A percentile compares a stretch with the other conserved stretches of the same genome.
Conservation (phyloP, 2,797 vertebrate species). For the Cephalopachus bancanus region DNA sequence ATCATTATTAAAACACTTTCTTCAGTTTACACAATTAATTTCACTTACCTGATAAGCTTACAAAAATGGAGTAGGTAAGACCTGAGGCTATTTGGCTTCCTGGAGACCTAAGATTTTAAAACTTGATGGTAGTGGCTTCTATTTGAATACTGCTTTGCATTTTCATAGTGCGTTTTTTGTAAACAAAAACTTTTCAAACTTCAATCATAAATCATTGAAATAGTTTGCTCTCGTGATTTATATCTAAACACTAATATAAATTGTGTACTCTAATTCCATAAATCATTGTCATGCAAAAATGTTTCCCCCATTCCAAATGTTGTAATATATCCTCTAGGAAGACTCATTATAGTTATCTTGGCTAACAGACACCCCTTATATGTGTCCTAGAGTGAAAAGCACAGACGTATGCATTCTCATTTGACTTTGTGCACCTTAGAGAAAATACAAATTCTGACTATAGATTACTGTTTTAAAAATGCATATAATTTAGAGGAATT, state of each 20-base stretch:
- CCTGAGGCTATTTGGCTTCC: constrained; percentile 9
- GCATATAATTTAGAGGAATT: constrained; percentile 25
- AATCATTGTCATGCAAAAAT: constrained; percentile 28
- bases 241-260: not conserved
- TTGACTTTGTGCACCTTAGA: not conserved
- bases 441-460: not conserved
- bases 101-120: not conserved
- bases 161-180: constrained; percentile 8
- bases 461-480: constrained; percentile 22
- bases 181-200: not conserved
- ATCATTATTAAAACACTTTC: constrained; percentile 15
- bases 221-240: constrained; percentile 21
- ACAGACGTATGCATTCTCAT: not conserved
- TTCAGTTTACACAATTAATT: not conserved
- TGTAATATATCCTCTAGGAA: not conserved
- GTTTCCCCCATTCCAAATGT: not conserved
- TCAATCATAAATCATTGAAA: not conserved
- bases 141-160: constrained; percentile 14
- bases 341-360: not conserved
- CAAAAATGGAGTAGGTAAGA: not conserved
- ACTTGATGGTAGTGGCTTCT: not conserved
- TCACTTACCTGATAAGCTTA: not conserved
- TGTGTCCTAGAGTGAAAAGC: constrained; percentile 27
- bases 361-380: not conserved
- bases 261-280: constrained; percentile 11